Base-by-base conservation (phyloP, 2,888 invertebrate species). In the Athetis lepigone region DNA sequence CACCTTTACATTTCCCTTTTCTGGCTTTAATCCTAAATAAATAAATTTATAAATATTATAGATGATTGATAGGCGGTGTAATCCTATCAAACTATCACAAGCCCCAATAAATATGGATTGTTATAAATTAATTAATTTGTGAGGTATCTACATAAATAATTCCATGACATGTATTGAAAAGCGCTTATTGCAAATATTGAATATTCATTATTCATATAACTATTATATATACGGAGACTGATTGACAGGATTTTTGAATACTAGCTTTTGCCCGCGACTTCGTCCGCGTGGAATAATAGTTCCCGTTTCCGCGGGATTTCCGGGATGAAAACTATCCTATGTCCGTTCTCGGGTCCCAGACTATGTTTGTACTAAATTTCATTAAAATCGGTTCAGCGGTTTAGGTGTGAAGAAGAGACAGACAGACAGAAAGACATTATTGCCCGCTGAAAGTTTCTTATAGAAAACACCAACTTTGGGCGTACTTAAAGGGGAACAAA, bases 171-270 rank as follows among this genome's bases (percentile, higher is more conserved):
- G 13, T 29, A 45, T 45, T 45, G 3, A 46, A 50, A 11, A 56
- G 19, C 25, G 21, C 42, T 19, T 16, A 3, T 9, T 27, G 42
- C 9, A 47, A 57, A 51, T 51, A 51, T 64, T 69, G 21, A 54
- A 45, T 70, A 54, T 55, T 45, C 33, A 70, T 54, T 25, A 49
- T 23, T 37, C 33, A 19, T 40, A 39, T 29, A 29, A 57, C 8
- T 13, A 25, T 45, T 21, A 40, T 11, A 37, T 45, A 11, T 36
- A 39, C n/a, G 13, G 25, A 33, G 21, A 13, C 3, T 59, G 49
- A 40, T 59, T 50, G 59, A 46, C 33, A 6, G 25, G n/a, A 4
- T 19, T 5, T 19, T 9, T 50, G 25, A 59, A 45, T 66, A 19
- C 7, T 39, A 25, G n/a, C n/a, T n/a, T n/a, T n/a, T n/a, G n/a